Conservation (phyloP, 1,140 invertebrate species). For the Sitobion miscanthi region DNA sequence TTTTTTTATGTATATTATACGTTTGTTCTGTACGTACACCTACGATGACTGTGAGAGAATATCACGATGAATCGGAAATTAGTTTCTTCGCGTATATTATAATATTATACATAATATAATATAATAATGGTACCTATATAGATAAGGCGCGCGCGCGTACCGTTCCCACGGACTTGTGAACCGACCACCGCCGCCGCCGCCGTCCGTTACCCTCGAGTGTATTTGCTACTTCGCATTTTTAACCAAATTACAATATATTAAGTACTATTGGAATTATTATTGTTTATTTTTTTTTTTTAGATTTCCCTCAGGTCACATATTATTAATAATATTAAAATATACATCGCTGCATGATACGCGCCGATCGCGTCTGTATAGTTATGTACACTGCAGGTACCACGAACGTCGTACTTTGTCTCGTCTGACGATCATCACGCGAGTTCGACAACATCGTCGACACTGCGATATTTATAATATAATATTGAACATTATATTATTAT, state of each 20-base stretch:
- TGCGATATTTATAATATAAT: too few relatives aligned
- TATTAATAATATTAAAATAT: too few relatives aligned
- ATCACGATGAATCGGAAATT: slow-evolving; percentile 31
- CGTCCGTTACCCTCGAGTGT: slow-evolving; percentile 1
- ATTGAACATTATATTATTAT: neutral
- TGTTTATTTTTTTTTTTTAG: neutral
- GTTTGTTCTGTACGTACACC: neutral
- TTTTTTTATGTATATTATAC: neutral
- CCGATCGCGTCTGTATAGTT: too few relatives aligned
- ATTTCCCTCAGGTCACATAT: neutral
- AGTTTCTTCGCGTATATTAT: slow-evolving; percentile 13
- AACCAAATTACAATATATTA: neutral
- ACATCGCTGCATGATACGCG: neutral
- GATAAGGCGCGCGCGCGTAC: neutral
- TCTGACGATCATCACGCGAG: neutral
- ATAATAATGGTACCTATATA: too few relatives aligned
- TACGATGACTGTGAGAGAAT: slow-evolving; percentile 22
- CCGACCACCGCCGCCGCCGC: neutral
- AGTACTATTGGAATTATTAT: neutral
- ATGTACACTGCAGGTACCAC: too few relatives aligned
- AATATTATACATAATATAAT: neutral
- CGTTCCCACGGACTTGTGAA: slow-evolving; percentile 46
- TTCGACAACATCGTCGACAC: neutral
- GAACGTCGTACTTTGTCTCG: too few relatives aligned
- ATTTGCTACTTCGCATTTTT: slow-evolving; percentile 15